Base-by-base conservation (phyloP, 2,797 vertebrate species). In the Limnodromus scolopaceus region DNA sequence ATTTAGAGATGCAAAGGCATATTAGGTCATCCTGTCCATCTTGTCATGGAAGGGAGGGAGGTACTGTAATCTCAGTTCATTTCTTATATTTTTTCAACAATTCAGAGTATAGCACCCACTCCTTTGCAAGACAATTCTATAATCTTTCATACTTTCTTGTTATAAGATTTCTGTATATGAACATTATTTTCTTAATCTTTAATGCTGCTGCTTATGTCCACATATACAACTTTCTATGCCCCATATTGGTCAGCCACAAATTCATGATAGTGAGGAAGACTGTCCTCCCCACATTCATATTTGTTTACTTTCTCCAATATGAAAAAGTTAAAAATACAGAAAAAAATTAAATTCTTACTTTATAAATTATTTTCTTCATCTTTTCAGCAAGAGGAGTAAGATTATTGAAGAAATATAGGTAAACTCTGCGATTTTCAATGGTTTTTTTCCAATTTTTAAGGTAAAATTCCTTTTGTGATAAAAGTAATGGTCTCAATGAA, bases 391-490 rank as follows among this genome's bases (percentile, higher is more conserved):
- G 45, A 71, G 9, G 3, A 45, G 1, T 46, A 60, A 81, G 57
- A 14, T 1, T 58, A 11, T 27, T 32, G 43, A 28, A 77, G 23
- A 66, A 80, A 63, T 16, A 22, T 1, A 45, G 15, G 55, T 39
- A 34, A 60, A 0, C 0, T 22, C 18, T 53, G 5, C 1, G 2
- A 27, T 54, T 79, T 83, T 39, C 14, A 28, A 6, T 39, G 22
- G 1, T 54, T 45, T 54, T 76, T 60, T 49, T 2, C 14, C 0
- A 22, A 3, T 13, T 63, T 83, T 74, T 49, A 61, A 34, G 75
- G 9, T 2, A 74, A 78, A 88, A 64, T 32, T 30, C 0, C n/a
- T 60, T 57, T 55, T n/a, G 9, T n/a, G 10, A 58, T 51, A 6
- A 43, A 82, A 91, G 34, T 30, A 30, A 0, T 8, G 18, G 1